Base-by-base conservation (phyloP, 2,888 invertebrate genomes). In the Dione vanillae region DNA sequence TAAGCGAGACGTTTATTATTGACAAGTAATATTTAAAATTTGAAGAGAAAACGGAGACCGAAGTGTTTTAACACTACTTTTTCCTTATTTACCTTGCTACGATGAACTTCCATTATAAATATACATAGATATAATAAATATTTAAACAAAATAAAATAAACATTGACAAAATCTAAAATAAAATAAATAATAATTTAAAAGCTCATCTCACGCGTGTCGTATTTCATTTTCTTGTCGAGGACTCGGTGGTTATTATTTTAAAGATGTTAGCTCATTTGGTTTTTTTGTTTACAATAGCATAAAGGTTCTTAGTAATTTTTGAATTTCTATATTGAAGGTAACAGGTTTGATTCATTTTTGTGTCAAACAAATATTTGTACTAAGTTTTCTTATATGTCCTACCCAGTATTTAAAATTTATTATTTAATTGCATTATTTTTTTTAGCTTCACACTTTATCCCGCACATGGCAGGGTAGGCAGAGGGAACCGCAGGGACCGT, bases 141-240 rank as follows among this genome's bases (percentile, higher is more conserved):
- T 49, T 37, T 16, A 56, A 45, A 66, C 27, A 16, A 49, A 40
- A n/a, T n/a, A n/a, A n/a, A n/a, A n/a, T n/a, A n/a, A n/a, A n/a
- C n/a, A n/a, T n/a, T n/a, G n/a, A n/a, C n/a, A n/a, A 61, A 51
- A 27, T 27, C 51, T 11, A 61, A 61, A 61, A 56, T 5, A 64
- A 20, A 51, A 2, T 41, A 64, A 65, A 68, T 68, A 65, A 45
- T 37, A 19, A 62, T 49, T 37, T n/a, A 37, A 27, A n/a, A 54
- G 40, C 52, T 69, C 43, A 65, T 69, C 71, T 56, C 72, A 72
- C 72, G 72, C 40, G n/a, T 70, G 67, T 72, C 67, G 37, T 41
- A 67, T 72, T 70, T 70, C 72, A 64, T 72, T 45, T 59, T 56
- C 58, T 56, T 61, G 27, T 61, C 54, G 35, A 61, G 54, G 16